A percentile compares a stretch with the other conserved stretches of the same genome.
phyloP scores from a whole-genome alignment of 1,140 invertebrate genomes.

The Acromyrmex heyeri region DNA sequence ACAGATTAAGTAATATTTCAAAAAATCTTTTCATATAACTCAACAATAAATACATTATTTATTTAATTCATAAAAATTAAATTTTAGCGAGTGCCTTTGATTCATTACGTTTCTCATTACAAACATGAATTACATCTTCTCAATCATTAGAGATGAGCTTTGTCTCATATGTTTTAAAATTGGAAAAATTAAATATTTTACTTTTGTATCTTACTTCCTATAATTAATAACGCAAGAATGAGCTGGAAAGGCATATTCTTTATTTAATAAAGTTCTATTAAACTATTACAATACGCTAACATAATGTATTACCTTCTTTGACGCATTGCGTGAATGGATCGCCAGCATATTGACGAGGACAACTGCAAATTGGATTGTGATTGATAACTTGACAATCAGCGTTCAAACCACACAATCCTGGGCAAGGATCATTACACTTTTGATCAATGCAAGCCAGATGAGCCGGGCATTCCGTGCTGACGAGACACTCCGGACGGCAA shows the following conservation, averaged over 20 bases:
- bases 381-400: conserved; percentile 93
- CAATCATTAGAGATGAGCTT: too few species aligned
- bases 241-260: background rate
- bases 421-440: conserved; percentile 94
- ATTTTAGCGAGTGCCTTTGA: background rate
- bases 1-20: background rate
- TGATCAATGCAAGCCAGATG: conserved; percentile 92
- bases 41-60: background rate
- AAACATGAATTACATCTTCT: background rate
- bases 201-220: background rate
- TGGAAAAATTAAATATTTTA: background rate
- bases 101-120: background rate
- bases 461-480: conserved; percentile 92
- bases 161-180: background rate
- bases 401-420: conserved; percentile 92
- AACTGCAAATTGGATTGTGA: conserved; percentile 95
- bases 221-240: background rate
- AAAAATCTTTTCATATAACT: background rate
- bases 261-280: background rate
- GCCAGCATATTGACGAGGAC: conserved; percentile 91
- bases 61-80: background rate
- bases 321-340: conserved; percentile 94
- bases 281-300: background rate
- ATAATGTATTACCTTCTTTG: conserved; percentile 88
- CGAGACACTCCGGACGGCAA: conserved; percentile 93